Evolutionary conservation across 92 coral and sea anemone genomes (phyloP).

Genomic region (Ricordea florida): DNA sequence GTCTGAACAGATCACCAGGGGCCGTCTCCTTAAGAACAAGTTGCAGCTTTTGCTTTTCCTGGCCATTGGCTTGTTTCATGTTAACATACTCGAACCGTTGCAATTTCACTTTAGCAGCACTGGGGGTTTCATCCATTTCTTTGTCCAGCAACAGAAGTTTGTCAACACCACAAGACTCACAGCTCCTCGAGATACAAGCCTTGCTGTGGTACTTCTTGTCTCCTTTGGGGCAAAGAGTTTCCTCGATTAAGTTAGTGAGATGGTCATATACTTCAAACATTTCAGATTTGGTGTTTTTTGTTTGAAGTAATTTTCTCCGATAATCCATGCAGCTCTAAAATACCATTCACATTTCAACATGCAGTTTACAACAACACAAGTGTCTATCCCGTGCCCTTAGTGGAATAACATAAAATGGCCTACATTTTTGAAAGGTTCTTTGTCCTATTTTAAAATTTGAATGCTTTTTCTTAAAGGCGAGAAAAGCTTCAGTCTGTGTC

Average conservation of each 20-base stretch:
- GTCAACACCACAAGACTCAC: slow-evolving; percentile 32
- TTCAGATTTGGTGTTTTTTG: background rate
- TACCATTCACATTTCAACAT: slow-evolving; percentile 55
- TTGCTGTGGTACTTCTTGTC: slow-evolving; percentile 28
- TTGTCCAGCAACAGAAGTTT: slow-evolving; percentile 17
- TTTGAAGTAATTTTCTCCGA: background rate
- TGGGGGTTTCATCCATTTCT: slow-evolving; percentile 1
- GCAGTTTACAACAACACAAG: slow-evolving; percentile 54
- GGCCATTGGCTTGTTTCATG: background rate
- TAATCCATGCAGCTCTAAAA: slow-evolving; percentile 34
- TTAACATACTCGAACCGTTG: slow-evolving; percentile 36
- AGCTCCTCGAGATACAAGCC: slow-evolving; percentile 34
- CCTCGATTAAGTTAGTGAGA: slow-evolving; percentile 28
- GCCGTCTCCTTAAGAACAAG: slow-evolving; percentile 6
- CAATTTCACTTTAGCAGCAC: slow-evolving; percentile 8
- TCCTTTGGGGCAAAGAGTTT: slow-evolving; percentile 19
- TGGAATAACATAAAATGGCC: slow-evolving; percentile 55
- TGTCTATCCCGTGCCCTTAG: slow-evolving; percentile 26
- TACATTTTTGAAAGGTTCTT: slow-evolving; percentile 55
- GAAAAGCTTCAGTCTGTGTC: slow-evolving; percentile 27
- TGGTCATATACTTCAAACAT: slow-evolving; percentile 8
- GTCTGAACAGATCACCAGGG: slow-evolving; percentile 25
- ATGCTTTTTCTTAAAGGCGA: background rate
- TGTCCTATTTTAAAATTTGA: slow-evolving; percentile 52
- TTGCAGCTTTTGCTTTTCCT: slow-evolving; percentile 23